Conservation (phyloP, 2,113 vertebrate genomes). For the Aegithalos caudatus region DNA sequence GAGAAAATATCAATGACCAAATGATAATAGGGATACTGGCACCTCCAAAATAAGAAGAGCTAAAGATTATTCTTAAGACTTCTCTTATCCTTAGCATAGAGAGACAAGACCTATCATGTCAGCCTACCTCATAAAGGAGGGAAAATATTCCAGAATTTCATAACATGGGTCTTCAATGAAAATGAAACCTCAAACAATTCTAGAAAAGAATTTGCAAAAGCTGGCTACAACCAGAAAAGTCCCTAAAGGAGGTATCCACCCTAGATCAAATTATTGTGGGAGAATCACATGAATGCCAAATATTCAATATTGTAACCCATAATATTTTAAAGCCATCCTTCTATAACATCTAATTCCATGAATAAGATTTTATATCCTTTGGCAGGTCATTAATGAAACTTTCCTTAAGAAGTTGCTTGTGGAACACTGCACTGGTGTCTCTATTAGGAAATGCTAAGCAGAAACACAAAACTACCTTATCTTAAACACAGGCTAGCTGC, state of each 20-base stretch:
- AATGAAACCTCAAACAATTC: not conserved
- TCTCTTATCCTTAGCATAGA: not conserved
- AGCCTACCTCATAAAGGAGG: not conserved
- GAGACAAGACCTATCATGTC: not conserved
- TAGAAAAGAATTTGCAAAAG: not conserved
- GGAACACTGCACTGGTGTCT: not conserved
- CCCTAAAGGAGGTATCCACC: not conserved
- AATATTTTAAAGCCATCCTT: not conserved
- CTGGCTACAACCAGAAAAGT: not conserved
- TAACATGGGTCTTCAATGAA: not conserved
- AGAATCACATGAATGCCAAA: not conserved
- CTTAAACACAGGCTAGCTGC: not conserved
- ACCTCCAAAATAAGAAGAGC: not conserved
- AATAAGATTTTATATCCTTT: not conserved
- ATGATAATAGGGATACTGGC: not conserved
- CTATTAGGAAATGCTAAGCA: constrained; percentile 8
- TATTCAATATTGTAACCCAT: not conserved
- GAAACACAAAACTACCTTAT: constrained; percentile 48
- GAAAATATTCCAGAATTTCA: not conserved
- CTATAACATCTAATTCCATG: not conserved
- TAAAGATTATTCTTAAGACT: not conserved
- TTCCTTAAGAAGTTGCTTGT: not conserved
- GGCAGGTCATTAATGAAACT: not conserved
- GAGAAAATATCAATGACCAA: not conserved
- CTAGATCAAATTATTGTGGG: not conserved